Base-by-base conservation (phyloP, 2,113 vertebrate genomes). In the Ramphastos sulfuratus region DNA sequence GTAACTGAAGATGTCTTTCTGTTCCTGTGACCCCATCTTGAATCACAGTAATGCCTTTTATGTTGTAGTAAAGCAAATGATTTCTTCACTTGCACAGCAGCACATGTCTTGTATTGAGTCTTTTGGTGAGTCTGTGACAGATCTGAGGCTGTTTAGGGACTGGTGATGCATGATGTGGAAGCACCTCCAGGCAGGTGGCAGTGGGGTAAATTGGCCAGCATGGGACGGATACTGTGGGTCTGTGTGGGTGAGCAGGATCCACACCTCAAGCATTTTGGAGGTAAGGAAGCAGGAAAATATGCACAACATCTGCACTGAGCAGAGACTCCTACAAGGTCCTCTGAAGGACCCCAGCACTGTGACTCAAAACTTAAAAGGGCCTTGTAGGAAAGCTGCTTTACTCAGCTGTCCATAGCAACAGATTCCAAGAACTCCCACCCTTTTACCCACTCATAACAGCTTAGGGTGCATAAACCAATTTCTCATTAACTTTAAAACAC, bases 351-450 rank as follows among this genome's bases (percentile, higher is more conserved):
- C 56, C n/a, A 28, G 18, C 1, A 10, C 76, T 65, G n/a, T 20
- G 77, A 70, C 37, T 82, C 35, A 14, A 85, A 75, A 56, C 46
- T 35, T 56, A 35, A 67, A 67, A 82, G 44, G n/a, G 31, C 50
- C 82, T 65, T 54, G 37, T 58, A 86, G 72, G 82, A 89, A 82
- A 74, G 74, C 9, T 74, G 72, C 85, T 78, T 54, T 37, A 6
- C 13, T 82, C 72, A 74, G 89, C 85, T 91, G 42, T 33, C 42
- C 1, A 0, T 28, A 78, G 72, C 44, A 48, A 35, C 9, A 56
- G 82, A 82, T 74, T 89, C 85, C 93, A 74, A 58, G 82, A 89
- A 54, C 82, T 77, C 60, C 61, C 85, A 82, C 56, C 85, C 72
- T 67, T 80, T 77, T 60, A 85, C 89, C 76, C 55, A 48, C 76